These are phyloP conservation scores for Himalopsyche kuldschensis DNA, from an alignment of 2,888 invertebrate species.

Conservation along the genomic window DNA sequence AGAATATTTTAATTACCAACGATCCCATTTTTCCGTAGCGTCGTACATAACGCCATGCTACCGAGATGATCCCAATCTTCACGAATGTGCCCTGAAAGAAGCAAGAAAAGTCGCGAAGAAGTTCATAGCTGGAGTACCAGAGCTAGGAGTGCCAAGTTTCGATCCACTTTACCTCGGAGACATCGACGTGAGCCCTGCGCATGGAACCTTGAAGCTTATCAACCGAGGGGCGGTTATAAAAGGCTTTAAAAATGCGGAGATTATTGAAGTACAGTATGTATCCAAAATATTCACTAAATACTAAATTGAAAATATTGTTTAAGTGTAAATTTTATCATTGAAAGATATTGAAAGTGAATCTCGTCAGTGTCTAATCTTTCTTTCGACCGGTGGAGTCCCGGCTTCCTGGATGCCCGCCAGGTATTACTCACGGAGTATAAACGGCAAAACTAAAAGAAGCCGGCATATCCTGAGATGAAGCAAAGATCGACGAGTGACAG, in stretches of 20 bases:
- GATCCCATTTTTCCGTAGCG: slow-evolving; percentile 22
- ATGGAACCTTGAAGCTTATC: slow-evolving; percentile 51
- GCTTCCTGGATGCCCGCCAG: no score
- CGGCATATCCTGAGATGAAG: no score
- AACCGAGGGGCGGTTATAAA: slow-evolving; percentile 51
- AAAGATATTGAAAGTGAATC: no score
- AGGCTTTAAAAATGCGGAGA: slow-evolving; percentile 43
- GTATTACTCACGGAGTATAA: no score
- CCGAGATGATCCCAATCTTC: slow-evolving; percentile 21
- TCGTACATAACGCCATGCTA: slow-evolving; percentile 28
- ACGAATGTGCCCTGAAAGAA: slow-evolving; percentile 21
- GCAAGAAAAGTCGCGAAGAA: slow-evolving; percentile 10
- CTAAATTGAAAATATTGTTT: no score
- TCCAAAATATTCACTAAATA: not conserved
- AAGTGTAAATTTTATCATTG: no score
- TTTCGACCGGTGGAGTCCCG: no score
- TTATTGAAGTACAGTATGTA: slow-evolving; percentile 26
- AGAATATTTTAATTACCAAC: no score
- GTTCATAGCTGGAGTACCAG: slow-evolving; percentile 55
- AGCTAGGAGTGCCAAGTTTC: slow-evolving; percentile 53
- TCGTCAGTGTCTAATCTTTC: no score
- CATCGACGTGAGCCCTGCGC: slow-evolving; percentile 48
- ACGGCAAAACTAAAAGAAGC: no score
- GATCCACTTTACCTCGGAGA: slow-evolving; percentile 56
- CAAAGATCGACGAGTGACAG: no score